Percentiles rank a stretch among this genome's conserved stretches.
Evolutionary conservation across 1,140 invertebrate species (phyloP).

Genomic region (Myzus persicae): DNA sequence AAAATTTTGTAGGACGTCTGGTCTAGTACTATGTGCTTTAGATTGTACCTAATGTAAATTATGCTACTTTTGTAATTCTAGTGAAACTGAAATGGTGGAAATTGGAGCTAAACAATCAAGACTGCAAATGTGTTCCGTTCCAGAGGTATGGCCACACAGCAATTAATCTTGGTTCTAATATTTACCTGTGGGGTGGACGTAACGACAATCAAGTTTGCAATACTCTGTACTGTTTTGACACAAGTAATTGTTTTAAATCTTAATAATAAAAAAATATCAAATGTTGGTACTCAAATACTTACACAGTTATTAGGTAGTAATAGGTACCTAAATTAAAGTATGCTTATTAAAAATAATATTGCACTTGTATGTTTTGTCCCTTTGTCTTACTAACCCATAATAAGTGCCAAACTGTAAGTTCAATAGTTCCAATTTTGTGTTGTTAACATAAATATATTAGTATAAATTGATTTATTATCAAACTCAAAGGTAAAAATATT

Average conservation of each 20-base stretch:
- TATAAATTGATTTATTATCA: background rate
- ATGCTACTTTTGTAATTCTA: background rate
- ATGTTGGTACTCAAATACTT: background rate
- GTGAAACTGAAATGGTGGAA: slow-evolving; percentile 52
- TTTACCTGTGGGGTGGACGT: slow-evolving; percentile 90
- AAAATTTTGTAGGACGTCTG: slow-evolving; percentile 62
- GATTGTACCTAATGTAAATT: background rate
- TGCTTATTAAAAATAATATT: background rate
- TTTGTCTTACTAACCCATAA: background rate
- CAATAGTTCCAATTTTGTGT: background rate
- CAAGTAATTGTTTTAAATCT: slow-evolving; percentile 65
- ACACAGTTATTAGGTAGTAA: no score
- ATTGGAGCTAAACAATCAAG: slow-evolving; percentile 57
- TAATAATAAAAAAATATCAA: background rate
- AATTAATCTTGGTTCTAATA: slow-evolving; percentile 77
- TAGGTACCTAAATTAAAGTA: background rate
- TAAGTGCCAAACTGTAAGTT: background rate
- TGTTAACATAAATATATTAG: background rate
- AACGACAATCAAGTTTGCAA: slow-evolving; percentile 85
- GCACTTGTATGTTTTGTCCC: background rate
- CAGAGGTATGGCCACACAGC: slow-evolving; percentile 88
- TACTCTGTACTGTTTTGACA: slow-evolving; percentile 81
- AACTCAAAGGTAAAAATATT: background rate
- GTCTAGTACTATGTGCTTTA: background rate
- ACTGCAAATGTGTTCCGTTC: slow-evolving; percentile 66